Conservation (phyloP, 1,140 invertebrate species). For the fruit fly (Drosophila melanogaster) region Release_6_plus_ISO1_MT NT_033777.3:20653001-20653500, state of each 20-base stretch:
- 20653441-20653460: conserved; percentile 90
- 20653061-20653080: conserved; percentile 24
- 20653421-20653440: conserved; percentile 94
- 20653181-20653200: conserved; percentile 36
- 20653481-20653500: conserved; percentile 53
- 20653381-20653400: conserved; percentile 79
- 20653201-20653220: conserved; percentile 66
- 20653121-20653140: neutral
- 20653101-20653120: conserved; percentile 27
- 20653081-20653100: conserved; percentile 38
- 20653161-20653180: conserved; percentile 24
- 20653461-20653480: conserved; percentile 88
- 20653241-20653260: conserved; percentile 90
- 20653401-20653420: conserved; percentile 92
- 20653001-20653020: conserved; percentile 56
- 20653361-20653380: conserved; percentile 89
- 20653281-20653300: conserved; percentile 89
- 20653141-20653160: conserved; percentile 50
- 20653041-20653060: conserved; percentile 18
- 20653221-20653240: conserved; percentile 12
- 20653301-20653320: conserved; percentile 92
- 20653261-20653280: conserved; percentile 92
- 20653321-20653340: conserved; percentile 93
- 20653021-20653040: conserved; percentile 22
- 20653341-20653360: conserved; percentile 92